Evolutionary conservation across 2,113 vertebrate genomes (phyloP).

Genomic region (Colinus virginianus): DNA sequence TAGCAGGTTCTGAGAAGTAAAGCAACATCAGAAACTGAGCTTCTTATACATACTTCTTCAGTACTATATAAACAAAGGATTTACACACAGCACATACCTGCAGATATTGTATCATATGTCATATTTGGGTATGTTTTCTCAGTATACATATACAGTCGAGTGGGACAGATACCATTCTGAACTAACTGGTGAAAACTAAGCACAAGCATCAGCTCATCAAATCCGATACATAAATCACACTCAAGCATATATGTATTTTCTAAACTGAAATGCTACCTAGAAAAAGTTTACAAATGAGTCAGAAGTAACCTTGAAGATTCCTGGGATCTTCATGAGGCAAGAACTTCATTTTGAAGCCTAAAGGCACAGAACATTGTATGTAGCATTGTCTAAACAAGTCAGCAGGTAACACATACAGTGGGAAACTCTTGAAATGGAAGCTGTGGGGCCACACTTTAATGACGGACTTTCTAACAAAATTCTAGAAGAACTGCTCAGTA

Average conservation of each 20-base stretch:
- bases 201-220: background rate
- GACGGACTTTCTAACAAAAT: background rate
- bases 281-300: background rate
- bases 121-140: background rate
- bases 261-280: background rate
- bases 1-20: background rate
- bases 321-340: background rate
- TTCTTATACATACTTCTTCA: background rate
- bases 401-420: background rate
- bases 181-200: background rate
- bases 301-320: background rate
- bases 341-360: background rate
- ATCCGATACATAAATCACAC: background rate
- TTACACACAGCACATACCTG: accelerated
- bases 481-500: background rate
- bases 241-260: background rate
- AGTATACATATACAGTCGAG: background rate
- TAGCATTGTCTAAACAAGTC: background rate
- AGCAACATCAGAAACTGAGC: background rate
- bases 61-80: background rate
- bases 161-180: background rate
- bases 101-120: background rate
- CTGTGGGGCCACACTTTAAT: background rate
- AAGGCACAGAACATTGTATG: background rate
- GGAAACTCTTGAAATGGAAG: background rate